A percentile compares a stretch with the other conserved stretches of the same genome.
Conservation (phyloP, 2,797 vertebrate genomes). For the Iguana delicatissima region DNA sequence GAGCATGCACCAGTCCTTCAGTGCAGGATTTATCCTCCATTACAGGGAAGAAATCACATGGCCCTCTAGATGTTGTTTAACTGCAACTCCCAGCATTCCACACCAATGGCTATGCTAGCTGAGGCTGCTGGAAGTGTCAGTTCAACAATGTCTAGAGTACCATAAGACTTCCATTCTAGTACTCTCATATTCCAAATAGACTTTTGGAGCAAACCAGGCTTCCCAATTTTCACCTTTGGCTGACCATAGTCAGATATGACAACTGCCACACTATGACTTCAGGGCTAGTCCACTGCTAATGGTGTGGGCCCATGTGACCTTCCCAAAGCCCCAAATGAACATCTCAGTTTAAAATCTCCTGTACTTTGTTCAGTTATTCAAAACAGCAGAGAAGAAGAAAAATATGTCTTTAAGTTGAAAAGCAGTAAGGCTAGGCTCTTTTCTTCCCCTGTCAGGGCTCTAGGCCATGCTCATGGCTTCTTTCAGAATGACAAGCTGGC, state of each 20-base stretch:
- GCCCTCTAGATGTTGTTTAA: no score
- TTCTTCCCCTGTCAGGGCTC: neutral
- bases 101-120: no score
- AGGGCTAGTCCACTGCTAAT: neutral
- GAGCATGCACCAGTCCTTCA: neutral
- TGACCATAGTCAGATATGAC: neutral
- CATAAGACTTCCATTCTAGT: neutral
- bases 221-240: neutral
- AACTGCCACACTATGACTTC: neutral
- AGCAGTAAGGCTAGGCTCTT: neutral
- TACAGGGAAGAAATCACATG: no score
- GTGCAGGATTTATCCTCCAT: neutral
- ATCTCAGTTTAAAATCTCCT: no score
- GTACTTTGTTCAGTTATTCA: neutral
- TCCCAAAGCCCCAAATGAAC: neutral
- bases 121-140: no score
- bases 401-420: neutral
- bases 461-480: neutral
- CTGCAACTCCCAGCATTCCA: no score
- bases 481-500: constrained; percentile 26
- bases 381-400: neutral
- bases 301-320: neutral
- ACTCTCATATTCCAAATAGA: neutral
- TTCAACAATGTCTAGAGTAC: no score
- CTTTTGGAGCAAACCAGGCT: neutral